Conservation (phyloP, 1,140 invertebrate genomes). For the Apis dorsata region DNA sequence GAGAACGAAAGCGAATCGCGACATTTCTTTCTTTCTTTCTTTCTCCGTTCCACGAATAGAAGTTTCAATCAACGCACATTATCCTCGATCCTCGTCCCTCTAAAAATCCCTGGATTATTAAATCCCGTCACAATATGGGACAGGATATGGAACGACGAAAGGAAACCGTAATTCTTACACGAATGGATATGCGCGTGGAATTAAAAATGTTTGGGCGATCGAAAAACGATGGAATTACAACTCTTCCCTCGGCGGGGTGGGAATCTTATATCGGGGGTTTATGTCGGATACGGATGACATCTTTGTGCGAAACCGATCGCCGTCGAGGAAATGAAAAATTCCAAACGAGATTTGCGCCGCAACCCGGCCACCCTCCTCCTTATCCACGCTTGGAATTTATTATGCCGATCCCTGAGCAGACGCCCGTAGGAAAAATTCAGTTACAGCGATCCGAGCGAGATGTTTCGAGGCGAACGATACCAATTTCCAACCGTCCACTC, state of each 20-base stretch:
- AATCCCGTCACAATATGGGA: neutral
- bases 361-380: constrained; percentile 41
- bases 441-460: constrained; percentile 31
- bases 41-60: too few species aligned
- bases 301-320: constrained; percentile 57
- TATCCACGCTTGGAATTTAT: constrained; percentile 63
- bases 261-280: constrained; percentile 41
- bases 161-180: neutral
- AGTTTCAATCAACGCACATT: too few species aligned
- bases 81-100: too few species aligned
- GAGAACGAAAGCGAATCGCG: neutral
- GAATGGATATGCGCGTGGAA: neutral
- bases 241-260: neutral
- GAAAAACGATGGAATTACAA: neutral
- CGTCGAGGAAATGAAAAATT: constrained; percentile 76
- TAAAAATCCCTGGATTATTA: neutral
- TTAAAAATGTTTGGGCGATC: constrained; percentile 2
- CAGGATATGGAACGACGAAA: neutral
- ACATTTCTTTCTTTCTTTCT: too few species aligned
- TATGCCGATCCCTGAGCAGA: constrained; percentile 47
- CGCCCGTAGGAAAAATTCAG: constrained; percentile 51
- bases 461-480: neutral
- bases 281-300: constrained; percentile 45
- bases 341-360: constrained; percentile 70
- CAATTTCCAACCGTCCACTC: neutral